Evolutionary conservation across 2,113 vertebrate species (phyloP).

Genomic region (Lepisosteus osseus): DNA sequence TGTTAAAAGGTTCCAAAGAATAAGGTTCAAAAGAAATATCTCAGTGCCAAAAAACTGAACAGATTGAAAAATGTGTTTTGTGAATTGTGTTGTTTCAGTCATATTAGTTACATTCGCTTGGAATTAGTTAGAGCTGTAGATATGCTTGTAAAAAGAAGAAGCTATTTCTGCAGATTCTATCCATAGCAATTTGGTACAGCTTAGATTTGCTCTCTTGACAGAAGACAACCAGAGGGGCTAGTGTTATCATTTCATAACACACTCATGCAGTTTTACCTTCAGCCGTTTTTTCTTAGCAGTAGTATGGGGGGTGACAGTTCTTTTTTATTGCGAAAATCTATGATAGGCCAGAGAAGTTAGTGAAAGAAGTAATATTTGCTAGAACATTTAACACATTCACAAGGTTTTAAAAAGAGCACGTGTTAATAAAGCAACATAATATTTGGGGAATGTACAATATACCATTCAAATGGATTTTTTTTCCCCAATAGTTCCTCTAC

Average conservation of each 20-base stretch:
- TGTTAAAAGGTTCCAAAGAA: no score
- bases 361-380: neutral
- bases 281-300: neutral
- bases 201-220: neutral
- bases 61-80: no score
- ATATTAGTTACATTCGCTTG: no score
- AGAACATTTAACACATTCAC: neutral
- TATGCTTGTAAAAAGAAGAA: no score
- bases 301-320: neutral
- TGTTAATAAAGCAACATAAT: no score
- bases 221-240: neutral
- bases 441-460: neutral
- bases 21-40: no score
- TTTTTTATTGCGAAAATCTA: conserved; percentile 1
- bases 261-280: neutral
- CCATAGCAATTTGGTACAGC: no score
- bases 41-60: no score
- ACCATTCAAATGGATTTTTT: neutral
- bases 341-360: neutral
- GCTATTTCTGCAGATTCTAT: no score
- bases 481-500: no score
- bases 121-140: no score
- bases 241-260: conserved; percentile 2
- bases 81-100: no score
- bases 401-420: neutral